Conservation (phyloP, 2,113 vertebrate species). For the Trogon melanurus region DNA sequence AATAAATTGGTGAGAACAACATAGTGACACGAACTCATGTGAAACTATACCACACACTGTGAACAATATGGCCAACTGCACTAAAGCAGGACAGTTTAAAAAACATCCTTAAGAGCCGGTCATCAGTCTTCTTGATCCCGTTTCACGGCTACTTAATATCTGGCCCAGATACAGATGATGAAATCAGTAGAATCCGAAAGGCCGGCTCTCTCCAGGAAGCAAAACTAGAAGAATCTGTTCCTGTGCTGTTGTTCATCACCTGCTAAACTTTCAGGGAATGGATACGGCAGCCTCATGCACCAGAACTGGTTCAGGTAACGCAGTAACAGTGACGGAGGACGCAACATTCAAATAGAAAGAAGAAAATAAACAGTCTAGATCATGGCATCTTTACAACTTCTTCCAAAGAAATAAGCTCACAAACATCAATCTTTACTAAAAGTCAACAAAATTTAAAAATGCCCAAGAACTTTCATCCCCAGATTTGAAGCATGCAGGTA, state of each 20-base stretch:
- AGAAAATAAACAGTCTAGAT: background rate
- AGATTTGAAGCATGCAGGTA: background rate
- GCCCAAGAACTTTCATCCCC: background rate
- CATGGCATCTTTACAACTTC: background rate
- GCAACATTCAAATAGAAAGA: accelerated
- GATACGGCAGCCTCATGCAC: background rate
- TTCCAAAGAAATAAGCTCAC: background rate
- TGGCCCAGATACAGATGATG: background rate
- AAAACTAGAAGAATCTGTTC: background rate
- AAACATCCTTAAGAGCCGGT: background rate
- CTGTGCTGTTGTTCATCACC: background rate
- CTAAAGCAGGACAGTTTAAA: constrained; percentile 27
- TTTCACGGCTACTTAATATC: background rate
- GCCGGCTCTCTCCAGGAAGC: background rate
- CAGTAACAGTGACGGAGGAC: background rate
- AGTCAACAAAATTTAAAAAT: background rate
- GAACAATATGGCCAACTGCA: constrained; percentile 64
- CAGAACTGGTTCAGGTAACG: background rate
- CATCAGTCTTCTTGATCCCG: constrained; percentile 36
- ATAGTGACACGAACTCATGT: constrained; percentile 61
- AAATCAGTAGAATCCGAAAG: constrained; percentile 5
- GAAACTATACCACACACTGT: constrained; percentile 62
- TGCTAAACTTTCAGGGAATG: background rate
- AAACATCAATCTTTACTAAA: background rate
- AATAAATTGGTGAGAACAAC: constrained; percentile 63